Conservation (phyloP, 2,797 vertebrate species). For the Smutsia gigantea region DNA sequence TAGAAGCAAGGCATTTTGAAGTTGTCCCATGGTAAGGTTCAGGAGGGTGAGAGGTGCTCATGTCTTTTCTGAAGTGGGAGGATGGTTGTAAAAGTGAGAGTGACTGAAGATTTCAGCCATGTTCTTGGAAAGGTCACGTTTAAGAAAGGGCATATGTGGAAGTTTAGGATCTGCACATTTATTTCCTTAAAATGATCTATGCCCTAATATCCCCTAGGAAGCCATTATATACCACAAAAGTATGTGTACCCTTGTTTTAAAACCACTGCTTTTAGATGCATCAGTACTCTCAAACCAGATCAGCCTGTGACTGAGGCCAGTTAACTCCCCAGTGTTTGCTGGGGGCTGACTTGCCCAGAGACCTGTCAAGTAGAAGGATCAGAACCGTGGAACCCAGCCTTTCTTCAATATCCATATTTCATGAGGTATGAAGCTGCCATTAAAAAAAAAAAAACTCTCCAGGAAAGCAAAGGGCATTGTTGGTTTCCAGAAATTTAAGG, state of each 20-base stretch:
- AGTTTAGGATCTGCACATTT: background rate
- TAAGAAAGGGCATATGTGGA: background rate
- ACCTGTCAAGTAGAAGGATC: background rate
- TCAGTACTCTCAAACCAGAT: background rate
- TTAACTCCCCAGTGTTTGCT: background rate
- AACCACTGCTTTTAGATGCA: background rate
- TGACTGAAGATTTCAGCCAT: background rate
- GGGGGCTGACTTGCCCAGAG: background rate
- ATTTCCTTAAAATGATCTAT: background rate
- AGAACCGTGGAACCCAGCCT: background rate
- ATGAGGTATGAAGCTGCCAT: background rate
- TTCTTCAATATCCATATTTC: background rate
- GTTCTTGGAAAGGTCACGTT: background rate
- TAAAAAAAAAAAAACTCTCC: background rate
- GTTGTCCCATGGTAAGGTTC: background rate
- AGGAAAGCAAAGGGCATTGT: background rate
- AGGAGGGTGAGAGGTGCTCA: background rate
- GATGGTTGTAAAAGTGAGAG: background rate
- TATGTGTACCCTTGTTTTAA: background rate
- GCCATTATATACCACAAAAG: background rate
- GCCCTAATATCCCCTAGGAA: background rate
- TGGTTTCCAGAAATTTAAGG: background rate
- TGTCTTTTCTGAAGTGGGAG: background rate
- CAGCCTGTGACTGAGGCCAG: background rate
- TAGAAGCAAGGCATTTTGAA: background rate